A percentile compares a stretch with the other conserved stretches of the same genome.
Evolutionary conservation across 2,888 invertebrate genomes (phyloP).

Genomic region (Dasysyrphus albostriatus): DNA sequence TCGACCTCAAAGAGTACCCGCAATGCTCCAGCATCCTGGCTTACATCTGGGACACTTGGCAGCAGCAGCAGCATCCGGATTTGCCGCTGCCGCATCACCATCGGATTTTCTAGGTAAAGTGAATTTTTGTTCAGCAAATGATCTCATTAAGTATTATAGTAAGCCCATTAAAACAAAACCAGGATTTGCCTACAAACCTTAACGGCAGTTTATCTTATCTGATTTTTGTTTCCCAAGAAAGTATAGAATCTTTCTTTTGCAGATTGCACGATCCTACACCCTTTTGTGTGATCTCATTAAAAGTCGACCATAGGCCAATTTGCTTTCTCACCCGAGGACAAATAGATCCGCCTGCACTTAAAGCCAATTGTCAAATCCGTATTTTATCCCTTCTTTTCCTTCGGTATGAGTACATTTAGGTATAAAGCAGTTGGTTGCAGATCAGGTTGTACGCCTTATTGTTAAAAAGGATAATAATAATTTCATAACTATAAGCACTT

Average conservation of each 20-base stretch:
- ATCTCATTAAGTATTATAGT: slow-evolving; percentile 75
- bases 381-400: slow-evolving; percentile 52
- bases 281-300: slow-evolving; percentile 71
- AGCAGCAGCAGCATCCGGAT: slow-evolving; percentile 86
- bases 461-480: slow-evolving; percentile 52
- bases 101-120: slow-evolving; percentile 91
- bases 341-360: slow-evolving; percentile 69
- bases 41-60: slow-evolving; percentile 87
- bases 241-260: slow-evolving; percentile 2
- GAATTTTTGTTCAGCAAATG: slow-evolving; percentile 30
- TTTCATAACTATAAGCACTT: slow-evolving; percentile 47
- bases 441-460: not conserved
- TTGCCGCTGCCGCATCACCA: slow-evolving; percentile 87
- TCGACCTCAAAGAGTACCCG: slow-evolving; percentile 83
- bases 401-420: too few relatives aligned
- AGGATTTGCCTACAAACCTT: not conserved
- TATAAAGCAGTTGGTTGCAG: not conserved
- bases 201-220: not conserved
- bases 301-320: slow-evolving; percentile 75
- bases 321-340: slow-evolving; percentile 65
- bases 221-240: slow-evolving; percentile 12
- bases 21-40: slow-evolving; percentile 85
- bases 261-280: slow-evolving; percentile 34
- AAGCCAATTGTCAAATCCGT: slow-evolving; percentile 54
- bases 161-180: slow-evolving; percentile 70